Conservation (phyloP, 2,888 invertebrate genomes). For the Cheilosia urbana region DNA sequence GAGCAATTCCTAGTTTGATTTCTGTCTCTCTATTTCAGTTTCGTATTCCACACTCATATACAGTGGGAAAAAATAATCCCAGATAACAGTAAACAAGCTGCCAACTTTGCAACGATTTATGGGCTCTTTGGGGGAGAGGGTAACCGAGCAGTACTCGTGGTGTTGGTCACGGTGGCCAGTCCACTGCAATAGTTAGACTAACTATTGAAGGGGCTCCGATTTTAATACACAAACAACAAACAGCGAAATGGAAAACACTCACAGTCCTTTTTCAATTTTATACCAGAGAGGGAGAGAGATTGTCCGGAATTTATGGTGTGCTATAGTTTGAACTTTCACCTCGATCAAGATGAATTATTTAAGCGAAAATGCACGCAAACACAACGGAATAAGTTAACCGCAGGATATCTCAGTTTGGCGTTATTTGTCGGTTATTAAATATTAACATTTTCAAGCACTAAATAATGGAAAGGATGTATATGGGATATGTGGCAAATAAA, state of each 20-base stretch:
- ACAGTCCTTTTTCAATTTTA: neutral
- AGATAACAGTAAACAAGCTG: slow-evolving; percentile 72
- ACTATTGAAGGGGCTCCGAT: slow-evolving; percentile 36
- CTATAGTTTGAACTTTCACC: slow-evolving; percentile 46
- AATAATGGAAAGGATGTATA: slow-evolving; percentile 52
- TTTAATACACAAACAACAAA: slow-evolving; percentile 14
- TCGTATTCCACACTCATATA: neutral
- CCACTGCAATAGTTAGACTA: slow-evolving; percentile 16
- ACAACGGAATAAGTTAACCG: slow-evolving; percentile 61
- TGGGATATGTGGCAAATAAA: slow-evolving; percentile 47
- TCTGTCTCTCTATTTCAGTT: slow-evolving; percentile 8
- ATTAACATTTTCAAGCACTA: slow-evolving; percentile 57
- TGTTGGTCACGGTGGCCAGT: neutral
- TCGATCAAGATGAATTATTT: slow-evolving; percentile 52
- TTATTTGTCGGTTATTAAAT: slow-evolving; percentile 72
- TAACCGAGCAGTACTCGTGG: neutral
- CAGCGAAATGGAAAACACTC: neutral
- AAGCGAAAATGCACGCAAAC: slow-evolving; percentile 49
- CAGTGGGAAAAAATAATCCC: slow-evolving; percentile 52
- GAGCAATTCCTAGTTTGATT: slow-evolving; percentile 65
- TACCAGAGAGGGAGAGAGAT: neutral
- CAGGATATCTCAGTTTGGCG: slow-evolving; percentile 67
- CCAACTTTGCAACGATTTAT: slow-evolving; percentile 72
- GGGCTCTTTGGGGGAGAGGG: slow-evolving; percentile 15
- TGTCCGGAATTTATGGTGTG: slow-evolving; percentile 49